Conservation (phyloP, 2,888 invertebrate species). For the Smittia sp. region DNA sequence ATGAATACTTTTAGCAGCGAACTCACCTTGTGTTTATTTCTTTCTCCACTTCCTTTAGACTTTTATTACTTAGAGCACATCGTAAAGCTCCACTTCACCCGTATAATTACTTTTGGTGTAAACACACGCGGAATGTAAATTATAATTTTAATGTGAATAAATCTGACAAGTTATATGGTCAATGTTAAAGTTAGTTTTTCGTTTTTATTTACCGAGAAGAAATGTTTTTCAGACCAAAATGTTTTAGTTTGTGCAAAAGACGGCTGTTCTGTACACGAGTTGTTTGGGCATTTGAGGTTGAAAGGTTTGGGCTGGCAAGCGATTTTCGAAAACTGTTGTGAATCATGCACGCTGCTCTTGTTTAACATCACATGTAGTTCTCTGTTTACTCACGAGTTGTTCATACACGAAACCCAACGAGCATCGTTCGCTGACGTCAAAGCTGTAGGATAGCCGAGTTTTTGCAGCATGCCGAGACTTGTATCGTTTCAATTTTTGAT, state of each 20-base stretch:
- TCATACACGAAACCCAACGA: too few species aligned
- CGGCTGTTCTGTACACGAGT: neutral
- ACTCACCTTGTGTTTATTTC: neutral
- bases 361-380: too few species aligned
- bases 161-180: neutral
- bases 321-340: neutral
- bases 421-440: too few species aligned
- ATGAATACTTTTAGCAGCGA: too few species aligned
- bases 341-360: neutral
- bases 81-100: neutral
- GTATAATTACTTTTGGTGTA: neutral
- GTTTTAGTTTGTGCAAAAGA: neutral
- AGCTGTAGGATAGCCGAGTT: too few species aligned
- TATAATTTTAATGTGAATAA: slow-evolving; percentile 17
- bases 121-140: slow-evolving; percentile 7
- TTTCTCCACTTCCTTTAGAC: slow-evolving; percentile 11
- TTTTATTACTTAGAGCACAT: slow-evolving; percentile 20
- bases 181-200: neutral
- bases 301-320: slow-evolving; percentile 1
- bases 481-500: too few species aligned
- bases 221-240: too few species aligned
- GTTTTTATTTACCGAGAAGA: neutral
- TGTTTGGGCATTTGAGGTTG: neutral
- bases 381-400: too few species aligned
- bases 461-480: too few species aligned